These are phyloP conservation scores for Oryzias celebensis DNA, from an alignment of 2,113 vertebrate genomes.

Conservation along the genomic window DNA sequence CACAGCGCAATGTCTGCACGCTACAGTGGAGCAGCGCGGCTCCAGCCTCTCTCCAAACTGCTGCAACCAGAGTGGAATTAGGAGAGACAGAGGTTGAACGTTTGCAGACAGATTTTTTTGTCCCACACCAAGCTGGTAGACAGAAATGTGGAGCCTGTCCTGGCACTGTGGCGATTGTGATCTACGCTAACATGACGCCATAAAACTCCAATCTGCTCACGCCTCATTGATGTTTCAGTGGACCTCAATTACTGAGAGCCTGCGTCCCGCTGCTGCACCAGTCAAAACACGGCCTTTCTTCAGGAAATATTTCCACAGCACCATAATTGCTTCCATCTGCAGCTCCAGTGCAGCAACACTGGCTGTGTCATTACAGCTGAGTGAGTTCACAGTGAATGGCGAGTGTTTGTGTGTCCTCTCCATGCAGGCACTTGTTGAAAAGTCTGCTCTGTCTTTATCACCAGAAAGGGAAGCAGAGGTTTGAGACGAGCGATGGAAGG, in stretches of 20 bases:
- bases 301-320: constrained; percentile 76
- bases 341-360: constrained; percentile 58
- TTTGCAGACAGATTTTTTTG: constrained; percentile 48
- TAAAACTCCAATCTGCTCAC: constrained; percentile 40
- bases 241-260: constrained; percentile 73
- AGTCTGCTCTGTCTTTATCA: constrained; percentile 21
- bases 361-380: constrained; percentile 66
- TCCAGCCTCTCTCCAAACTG: constrained; percentile 39
- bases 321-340: constrained; percentile 79
- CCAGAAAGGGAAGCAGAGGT: constrained; percentile 33
- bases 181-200: constrained; percentile 31
- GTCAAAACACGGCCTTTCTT: constrained; percentile 75
- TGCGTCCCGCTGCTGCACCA: constrained; percentile 69
- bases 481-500: constrained; percentile 39
- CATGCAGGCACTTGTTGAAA: constrained; percentile 6
- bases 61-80: constrained; percentile 51
- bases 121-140: constrained; percentile 26
- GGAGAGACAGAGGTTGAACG: constrained; percentile 43
- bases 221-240: constrained; percentile 60
- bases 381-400: constrained; percentile 59
- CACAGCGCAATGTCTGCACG: too few relatives aligned
- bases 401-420: constrained; percentile 16
- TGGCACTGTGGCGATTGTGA: constrained; percentile 23
- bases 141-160: constrained; percentile 13
- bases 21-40: neutral